A percentile compares a stretch with the other conserved stretches of the same genome.
Conservation (phyloP, 2,888 invertebrate species). For the Hirtodrosophila confusa region DNA sequence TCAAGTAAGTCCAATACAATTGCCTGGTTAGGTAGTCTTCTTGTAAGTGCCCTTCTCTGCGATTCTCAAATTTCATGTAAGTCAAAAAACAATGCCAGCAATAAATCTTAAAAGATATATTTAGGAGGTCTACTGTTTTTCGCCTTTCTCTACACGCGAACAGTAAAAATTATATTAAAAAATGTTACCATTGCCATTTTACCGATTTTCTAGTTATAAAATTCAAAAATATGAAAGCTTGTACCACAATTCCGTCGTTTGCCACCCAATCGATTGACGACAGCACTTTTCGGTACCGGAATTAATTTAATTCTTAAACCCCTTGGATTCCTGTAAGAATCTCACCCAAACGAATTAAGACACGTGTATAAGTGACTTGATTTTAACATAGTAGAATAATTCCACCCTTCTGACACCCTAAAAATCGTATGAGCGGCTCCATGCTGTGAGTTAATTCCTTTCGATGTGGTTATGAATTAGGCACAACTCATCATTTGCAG, state of each 20-base stretch:
- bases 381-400: constrained; percentile 50
- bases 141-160: too few species aligned
- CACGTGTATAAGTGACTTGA: constrained; percentile 68
- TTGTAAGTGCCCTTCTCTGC: too few species aligned
- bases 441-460: constrained; percentile 80
- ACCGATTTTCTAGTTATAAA: too few species aligned
- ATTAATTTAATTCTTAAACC: constrained; percentile 78
- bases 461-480: constrained; percentile 83
- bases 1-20: too few species aligned
- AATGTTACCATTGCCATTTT: too few species aligned
- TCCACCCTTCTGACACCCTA: constrained; percentile 40
- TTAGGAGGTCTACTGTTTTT: too few species aligned
- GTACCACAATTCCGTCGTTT: constrained; percentile 18
- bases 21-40: too few species aligned
- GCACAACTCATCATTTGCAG: constrained; percentile 83
- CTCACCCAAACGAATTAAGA: constrained; percentile 81
- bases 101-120: too few species aligned
- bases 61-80: too few species aligned
- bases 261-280: constrained; percentile 72
- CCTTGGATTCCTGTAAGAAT: constrained; percentile 65
- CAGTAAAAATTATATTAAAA: too few species aligned
- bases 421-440: constrained; percentile 48
- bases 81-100: too few species aligned
- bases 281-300: constrained; percentile 75
- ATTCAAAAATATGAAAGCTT: neutral